These are phyloP conservation scores for Stomorhina lunata DNA, from an alignment of 2,888 invertebrate species.

Conservation along the genomic window DNA sequence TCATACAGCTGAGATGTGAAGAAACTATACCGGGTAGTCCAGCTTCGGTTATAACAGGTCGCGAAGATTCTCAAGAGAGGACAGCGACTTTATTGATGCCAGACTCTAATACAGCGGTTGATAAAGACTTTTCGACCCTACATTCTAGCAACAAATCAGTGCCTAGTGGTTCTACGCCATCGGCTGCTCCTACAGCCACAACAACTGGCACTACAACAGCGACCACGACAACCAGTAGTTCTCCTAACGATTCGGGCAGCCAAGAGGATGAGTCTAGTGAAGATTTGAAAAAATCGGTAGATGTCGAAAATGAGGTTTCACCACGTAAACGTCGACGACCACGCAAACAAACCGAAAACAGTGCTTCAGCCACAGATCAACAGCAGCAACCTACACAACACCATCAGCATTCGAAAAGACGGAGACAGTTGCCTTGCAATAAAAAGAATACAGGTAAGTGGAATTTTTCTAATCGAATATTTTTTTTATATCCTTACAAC, in stretches of 20 bases:
- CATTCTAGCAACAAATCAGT: constrained; percentile 31
- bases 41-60: constrained; percentile 82
- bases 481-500: too few relatives aligned
- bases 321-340: constrained; percentile 81
- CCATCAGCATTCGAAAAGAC: constrained; percentile 77
- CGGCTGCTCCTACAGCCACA: not conserved
- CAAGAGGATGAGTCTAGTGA: constrained; percentile 79
- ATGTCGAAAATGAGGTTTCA: constrained; percentile 74
- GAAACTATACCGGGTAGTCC: constrained; percentile 96
- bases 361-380: constrained; percentile 67
- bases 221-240: constrained; percentile 71
- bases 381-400: constrained; percentile 67
- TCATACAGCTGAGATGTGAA: constrained; percentile 90
- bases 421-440: constrained; percentile 70
- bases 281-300: constrained; percentile 75
- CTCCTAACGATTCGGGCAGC: constrained; percentile 78
- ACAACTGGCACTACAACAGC: constrained; percentile 9
- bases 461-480: constrained; percentile 9
- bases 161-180: not conserved
- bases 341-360: constrained; percentile 79
- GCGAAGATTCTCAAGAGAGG: constrained; percentile 69
- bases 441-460: constrained; percentile 73
- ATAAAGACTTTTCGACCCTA: constrained; percentile 46
- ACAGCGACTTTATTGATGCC: constrained; percentile 71
- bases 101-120: constrained; percentile 18